Base-by-base conservation (phyloP, 2,888 invertebrate species). In the Erebia ligea region DNA sequence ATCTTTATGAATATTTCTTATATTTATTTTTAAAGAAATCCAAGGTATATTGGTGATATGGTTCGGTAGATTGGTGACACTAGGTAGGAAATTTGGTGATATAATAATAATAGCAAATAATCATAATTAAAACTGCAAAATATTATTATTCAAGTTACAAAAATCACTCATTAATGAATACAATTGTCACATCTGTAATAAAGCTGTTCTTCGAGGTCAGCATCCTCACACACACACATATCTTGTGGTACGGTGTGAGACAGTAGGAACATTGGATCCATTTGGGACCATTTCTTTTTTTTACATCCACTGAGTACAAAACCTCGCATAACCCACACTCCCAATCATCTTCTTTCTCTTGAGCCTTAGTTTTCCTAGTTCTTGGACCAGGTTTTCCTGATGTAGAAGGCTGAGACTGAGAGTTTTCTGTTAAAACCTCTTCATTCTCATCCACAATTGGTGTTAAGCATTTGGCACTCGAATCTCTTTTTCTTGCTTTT, bases 231-330 rank as follows among this genome's bases (percentile, higher is more conserved):
- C 48, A 54, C 15, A 34, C 65, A 52, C 54, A 65, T 52, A 40
- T 13, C 40, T 65, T 54, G 54, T 65, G 65, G 40, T 65, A 65
- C 25, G 65, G 65, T n/a, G 54, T 65, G 25, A 65, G 25, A 65
- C 65, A 65, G 15, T 65, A 65, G 50, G 65, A 65, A 52, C 65
- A 65, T 34, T 65, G 56, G 65, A 65, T 65, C 65, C 65, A 65
- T 34, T 65, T 40, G 8, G 65, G 54, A 34, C 56, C 65, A 59
- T 59, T 59, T n/a, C n/a, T 56, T 65, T 65, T 65, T 65, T 65
- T 65, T 11, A 25, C 65, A 34, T 65, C 65, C 48, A 48, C 48
- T 48, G 48, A 48, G 48, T 48, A 48, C 48, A 48, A 48, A 48
- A 48, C 48, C 48, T 48, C 48, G 48, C 48, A 48, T 48, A 48